Evolutionary conservation across 2,888 invertebrate species (phyloP).

Genomic region (Gari tellinella): DNA sequence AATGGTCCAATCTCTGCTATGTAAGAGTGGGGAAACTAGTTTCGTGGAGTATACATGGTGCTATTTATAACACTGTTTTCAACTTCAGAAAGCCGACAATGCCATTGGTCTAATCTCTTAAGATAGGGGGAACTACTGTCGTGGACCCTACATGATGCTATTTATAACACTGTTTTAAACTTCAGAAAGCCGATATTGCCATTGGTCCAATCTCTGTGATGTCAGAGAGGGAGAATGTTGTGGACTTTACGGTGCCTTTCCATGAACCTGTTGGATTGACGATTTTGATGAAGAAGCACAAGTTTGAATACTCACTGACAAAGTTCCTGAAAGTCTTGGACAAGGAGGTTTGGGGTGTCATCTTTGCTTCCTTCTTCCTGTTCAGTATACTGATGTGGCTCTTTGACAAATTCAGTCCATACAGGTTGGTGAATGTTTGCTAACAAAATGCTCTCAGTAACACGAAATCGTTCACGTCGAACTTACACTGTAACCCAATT

Average conservation of each 20-base stretch:
- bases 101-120: too few relatives aligned
- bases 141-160: not conserved
- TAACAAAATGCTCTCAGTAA: too few relatives aligned
- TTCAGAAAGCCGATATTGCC: constrained; percentile 94
- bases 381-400: constrained; percentile 94
- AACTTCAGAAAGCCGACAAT: too few relatives aligned
- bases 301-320: constrained; percentile 95
- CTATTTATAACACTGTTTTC: too few relatives aligned
- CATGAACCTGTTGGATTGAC: constrained; percentile 99
- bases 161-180: not conserved
- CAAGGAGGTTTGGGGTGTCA: constrained; percentile 98
- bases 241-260: constrained; percentile 99
- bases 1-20: too few relatives aligned
- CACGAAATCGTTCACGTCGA: too few relatives aligned
- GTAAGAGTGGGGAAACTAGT: too few relatives aligned
- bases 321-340: constrained; percentile 98
- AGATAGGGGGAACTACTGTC: too few relatives aligned
- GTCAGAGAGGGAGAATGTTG: constrained; percentile 95
- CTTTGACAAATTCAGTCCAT: constrained; percentile 98
- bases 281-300: constrained; percentile 96
- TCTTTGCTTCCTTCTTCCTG: constrained; percentile 85
- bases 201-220: constrained; percentile 97
- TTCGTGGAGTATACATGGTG: too few relatives aligned
- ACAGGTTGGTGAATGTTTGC: constrained; percentile 90
- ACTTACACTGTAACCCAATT: too few relatives aligned